Conservation (phyloP, 2,888 invertebrate species). For the Zele albiditarsus region DNA sequence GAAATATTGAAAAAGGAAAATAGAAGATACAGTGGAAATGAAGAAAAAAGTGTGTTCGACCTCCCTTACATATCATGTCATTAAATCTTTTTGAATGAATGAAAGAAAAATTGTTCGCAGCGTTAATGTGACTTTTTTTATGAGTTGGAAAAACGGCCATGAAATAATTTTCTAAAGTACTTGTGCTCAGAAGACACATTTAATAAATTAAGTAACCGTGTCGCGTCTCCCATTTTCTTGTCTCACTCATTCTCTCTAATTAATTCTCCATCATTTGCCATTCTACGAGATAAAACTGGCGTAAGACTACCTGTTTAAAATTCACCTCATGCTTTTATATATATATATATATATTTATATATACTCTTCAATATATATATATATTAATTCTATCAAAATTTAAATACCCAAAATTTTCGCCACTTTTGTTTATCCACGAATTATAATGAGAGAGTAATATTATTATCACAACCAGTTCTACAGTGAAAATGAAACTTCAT, state of each 20-base stretch:
- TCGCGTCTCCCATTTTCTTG: not conserved
- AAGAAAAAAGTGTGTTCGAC: not conserved
- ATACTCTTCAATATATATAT: not conserved
- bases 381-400: not conserved
- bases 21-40: not conserved
- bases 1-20: not conserved
- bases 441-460: too few species aligned
- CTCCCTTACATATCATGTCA: not conserved
- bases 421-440: too few species aligned
- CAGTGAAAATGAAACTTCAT: too few species aligned
- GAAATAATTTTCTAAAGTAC: not conserved
- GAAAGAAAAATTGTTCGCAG: not conserved
- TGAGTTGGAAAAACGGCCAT: not conserved
- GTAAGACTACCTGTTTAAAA: not conserved
- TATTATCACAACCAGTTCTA: too few species aligned
- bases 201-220: not conserved
- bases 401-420: not conserved
- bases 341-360: not conserved
- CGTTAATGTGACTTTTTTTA: not conserved
- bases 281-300: not conserved
- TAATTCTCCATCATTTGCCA: not conserved
- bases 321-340: not conserved
- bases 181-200: not conserved
- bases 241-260: not conserved
- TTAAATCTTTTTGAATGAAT: not conserved